These are phyloP conservation scores for Dasysyrphus albostriatus DNA, from an alignment of 2,888 invertebrate species.

Conservation along the genomic window DNA sequence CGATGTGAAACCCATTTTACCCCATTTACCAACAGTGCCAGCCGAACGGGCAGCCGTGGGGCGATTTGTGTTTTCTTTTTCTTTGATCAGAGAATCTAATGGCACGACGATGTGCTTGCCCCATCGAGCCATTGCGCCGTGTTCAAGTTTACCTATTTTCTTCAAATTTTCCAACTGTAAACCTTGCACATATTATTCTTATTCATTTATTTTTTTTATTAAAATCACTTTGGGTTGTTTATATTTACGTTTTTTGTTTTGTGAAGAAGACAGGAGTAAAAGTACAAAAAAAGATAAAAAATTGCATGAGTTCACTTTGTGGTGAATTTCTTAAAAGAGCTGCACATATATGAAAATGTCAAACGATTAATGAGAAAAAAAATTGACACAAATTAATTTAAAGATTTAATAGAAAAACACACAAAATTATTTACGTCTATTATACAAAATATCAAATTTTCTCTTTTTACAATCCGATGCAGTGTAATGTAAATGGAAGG, in stretches of 20 bases:
- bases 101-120: conserved; percentile 88
- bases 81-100: conserved; percentile 87
- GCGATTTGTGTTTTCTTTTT: conserved; percentile 92
- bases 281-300: conserved; percentile 4
- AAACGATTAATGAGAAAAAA: conserved; percentile 53
- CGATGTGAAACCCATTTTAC: conserved; percentile 96
- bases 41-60: conserved; percentile 95
- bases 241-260: conserved; percentile 72
- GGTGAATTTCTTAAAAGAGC: conserved; percentile 58
- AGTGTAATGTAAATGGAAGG: neutral
- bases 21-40: conserved; percentile 97
- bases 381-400: conserved; percentile 31
- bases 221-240: conserved; percentile 74
- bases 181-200: conserved; percentile 70
- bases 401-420: conserved; percentile 19
- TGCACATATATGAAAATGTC: conserved; percentile 71
- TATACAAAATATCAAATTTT: neutral
- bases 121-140: conserved; percentile 86
- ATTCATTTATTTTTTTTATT: conserved; percentile 64
- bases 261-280: conserved; percentile 49
- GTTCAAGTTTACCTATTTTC: conserved; percentile 69
- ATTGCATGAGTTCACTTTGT: conserved; percentile 72
- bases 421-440: neutral
- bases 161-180: conserved; percentile 17
- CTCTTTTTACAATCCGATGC: neutral